Conservation (phyloP, 2,797 vertebrate genomes). For the Oreochromis mossambicus region DNA sequence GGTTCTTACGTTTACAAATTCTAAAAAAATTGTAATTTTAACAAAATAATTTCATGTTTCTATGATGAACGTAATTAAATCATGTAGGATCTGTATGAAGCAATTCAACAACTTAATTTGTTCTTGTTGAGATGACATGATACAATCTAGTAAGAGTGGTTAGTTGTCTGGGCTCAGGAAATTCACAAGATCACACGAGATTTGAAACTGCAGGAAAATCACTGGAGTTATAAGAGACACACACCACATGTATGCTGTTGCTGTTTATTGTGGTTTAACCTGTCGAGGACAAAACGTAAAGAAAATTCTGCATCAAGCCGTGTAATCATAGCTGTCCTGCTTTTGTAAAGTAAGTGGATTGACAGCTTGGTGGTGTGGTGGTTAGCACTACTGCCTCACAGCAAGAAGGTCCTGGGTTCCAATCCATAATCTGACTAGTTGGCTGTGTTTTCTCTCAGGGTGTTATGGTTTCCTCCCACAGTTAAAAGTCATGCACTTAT, state of each 20-base stretch:
- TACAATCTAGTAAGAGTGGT: background rate
- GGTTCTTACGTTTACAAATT: background rate
- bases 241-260: background rate
- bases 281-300: background rate
- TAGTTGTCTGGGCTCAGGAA: background rate
- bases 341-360: background rate
- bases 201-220: background rate
- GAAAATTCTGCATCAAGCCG: background rate
- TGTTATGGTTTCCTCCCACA: background rate
- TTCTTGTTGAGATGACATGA: background rate
- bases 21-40: background rate
- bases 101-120: background rate
- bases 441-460: background rate
- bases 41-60: background rate
- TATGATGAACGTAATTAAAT: background rate
- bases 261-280: background rate
- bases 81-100: background rate
- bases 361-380: background rate
- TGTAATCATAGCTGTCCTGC: background rate
- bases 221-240: background rate
- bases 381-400: background rate
- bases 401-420: background rate
- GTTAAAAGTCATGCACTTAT: background rate
- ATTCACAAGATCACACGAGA: fast-evolving
- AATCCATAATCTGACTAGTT: background rate